Conservation (phyloP, 2,888 invertebrate genomes). For the Harpalus rufipes region DNA sequence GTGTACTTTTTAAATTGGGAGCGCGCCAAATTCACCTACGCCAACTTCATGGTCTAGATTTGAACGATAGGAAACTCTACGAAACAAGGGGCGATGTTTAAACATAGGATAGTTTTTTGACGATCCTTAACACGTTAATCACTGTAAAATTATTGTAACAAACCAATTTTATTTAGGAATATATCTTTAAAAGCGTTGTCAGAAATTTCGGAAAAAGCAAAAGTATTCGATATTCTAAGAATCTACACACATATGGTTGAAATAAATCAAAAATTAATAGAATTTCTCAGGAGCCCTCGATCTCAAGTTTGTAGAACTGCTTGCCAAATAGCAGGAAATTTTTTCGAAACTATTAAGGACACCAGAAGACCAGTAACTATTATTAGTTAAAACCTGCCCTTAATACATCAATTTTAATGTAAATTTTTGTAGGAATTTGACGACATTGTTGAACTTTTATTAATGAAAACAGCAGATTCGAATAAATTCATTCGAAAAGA, state of each 20-base stretch:
- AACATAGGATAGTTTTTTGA: too few relatives aligned
- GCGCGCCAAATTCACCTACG: too few relatives aligned
- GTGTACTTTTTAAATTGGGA: too few relatives aligned
- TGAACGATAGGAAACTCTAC: too few relatives aligned
- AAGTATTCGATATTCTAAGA: slow-evolving; percentile 31
- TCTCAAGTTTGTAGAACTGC: slow-evolving; percentile 76
- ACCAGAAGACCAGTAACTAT: slow-evolving; percentile 75
- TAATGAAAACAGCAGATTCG: slow-evolving; percentile 86
- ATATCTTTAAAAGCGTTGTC: slow-evolving; percentile 74
- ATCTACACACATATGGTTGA: slow-evolving; percentile 72
- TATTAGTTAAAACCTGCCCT: not conserved
- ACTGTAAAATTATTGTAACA: not conserved
- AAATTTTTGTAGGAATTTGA: slow-evolving; percentile 82
- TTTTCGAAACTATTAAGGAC: slow-evolving; percentile 76
- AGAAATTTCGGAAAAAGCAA: slow-evolving; percentile 73
- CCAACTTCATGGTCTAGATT: too few relatives aligned
- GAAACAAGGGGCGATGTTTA: too few relatives aligned
- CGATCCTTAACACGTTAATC: too few relatives aligned
- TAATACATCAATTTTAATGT: not conserved
- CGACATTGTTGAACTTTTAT: slow-evolving; percentile 82
- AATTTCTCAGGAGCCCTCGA: slow-evolving; percentile 75
- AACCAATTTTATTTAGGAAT: slow-evolving; percentile 71
- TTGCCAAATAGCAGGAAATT: slow-evolving; percentile 76
- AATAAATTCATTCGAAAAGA: slow-evolving; percentile 87
- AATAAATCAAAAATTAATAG: slow-evolving; percentile 75